A percentile compares a stretch with the other conserved stretches of the same genome.
phyloP scores from a whole-genome alignment of 2,888 invertebrate species.

The Rhingia campestris region DNA sequence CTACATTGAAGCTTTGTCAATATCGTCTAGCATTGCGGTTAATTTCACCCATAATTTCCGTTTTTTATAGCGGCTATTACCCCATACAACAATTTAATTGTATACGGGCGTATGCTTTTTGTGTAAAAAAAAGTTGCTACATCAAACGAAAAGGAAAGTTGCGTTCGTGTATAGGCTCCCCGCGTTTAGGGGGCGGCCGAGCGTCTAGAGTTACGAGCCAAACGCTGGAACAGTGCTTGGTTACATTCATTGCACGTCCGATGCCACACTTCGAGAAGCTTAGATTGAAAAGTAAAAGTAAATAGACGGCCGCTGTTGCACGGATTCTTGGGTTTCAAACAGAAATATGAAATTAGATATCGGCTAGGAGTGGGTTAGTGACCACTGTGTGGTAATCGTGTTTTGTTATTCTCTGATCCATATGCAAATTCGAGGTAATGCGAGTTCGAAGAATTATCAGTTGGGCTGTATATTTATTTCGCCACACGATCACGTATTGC shows the following conservation, averaged over 20 bases:
- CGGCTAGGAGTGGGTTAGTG: conserved; percentile 30
- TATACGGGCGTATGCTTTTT: conserved; percentile 29
- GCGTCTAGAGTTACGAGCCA: conserved; percentile 51
- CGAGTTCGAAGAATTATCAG: conserved; percentile 10
- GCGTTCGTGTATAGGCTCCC: conserved; percentile 17
- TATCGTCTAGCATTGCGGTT: conserved; percentile 30
- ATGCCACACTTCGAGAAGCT: conserved; percentile 50
- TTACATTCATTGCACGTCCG: conserved; percentile 50
- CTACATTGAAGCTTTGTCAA: conserved; percentile 34
- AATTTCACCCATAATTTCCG: conserved; percentile 59
- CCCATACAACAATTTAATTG: conserved; percentile 42
- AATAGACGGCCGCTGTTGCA: conserved; percentile 6
- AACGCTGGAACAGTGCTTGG: conserved; percentile 46
- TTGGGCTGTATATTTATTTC: background rate
- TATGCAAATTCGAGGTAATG: conserved; percentile 18
- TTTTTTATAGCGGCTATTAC: conserved; percentile 60
- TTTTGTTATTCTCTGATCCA: conserved; percentile 10
- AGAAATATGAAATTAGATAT: conserved; percentile 53
- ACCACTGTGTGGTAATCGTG: conserved; percentile 24
- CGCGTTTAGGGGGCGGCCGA: conserved; percentile 18
- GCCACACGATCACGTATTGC: background rate
- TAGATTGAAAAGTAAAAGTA: conserved; percentile 66
- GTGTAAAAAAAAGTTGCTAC: conserved; percentile 2
- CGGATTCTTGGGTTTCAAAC: conserved; percentile 54
- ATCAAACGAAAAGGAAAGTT: conserved; percentile 68